Evolutionary conservation across 2,888 invertebrate species (phyloP).

Genomic region (Cotesia congregata): DNA sequence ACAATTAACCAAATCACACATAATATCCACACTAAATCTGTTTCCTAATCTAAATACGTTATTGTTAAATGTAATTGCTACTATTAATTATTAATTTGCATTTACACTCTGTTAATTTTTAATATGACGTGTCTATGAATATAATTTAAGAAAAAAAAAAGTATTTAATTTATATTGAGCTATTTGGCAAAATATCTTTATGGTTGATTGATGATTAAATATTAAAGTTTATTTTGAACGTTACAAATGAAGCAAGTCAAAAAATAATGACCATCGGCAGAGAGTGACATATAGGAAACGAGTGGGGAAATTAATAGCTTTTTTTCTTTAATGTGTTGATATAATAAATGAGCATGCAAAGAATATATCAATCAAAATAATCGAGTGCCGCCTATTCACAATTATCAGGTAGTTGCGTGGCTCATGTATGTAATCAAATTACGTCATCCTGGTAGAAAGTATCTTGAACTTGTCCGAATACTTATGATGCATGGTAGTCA

Average conservation of each 20-base stretch:
- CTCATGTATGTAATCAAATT: neutral
- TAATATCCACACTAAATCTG: too few species aligned
- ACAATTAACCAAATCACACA: too few species aligned
- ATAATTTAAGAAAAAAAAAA: neutral
- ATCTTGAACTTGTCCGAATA: conserved; percentile 1
- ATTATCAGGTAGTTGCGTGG: conserved; percentile 1
- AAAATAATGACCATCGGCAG: neutral
- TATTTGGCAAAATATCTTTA: neutral
- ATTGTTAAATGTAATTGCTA: too few species aligned
- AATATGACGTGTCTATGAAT: too few species aligned
- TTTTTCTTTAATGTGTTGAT: conserved; percentile 13
- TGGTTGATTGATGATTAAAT: neutral
- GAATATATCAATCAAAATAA: conserved; percentile 22
- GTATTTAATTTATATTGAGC: neutral
- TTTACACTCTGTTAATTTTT: too few species aligned
- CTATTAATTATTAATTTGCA: too few species aligned
- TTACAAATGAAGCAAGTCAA: neutral
- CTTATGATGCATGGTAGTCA: neutral
- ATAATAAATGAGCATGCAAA: conserved; percentile 30
- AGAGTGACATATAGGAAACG: neutral
- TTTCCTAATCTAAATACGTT: too few species aligned
- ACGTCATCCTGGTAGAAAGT: neutral
- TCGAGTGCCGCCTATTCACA: conserved; percentile 7
- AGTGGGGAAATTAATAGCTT: neutral
- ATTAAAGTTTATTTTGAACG: neutral